phyloP scores from a whole-genome alignment of 2,888 invertebrate genomes.

The Habroteleia sp. region DNA sequence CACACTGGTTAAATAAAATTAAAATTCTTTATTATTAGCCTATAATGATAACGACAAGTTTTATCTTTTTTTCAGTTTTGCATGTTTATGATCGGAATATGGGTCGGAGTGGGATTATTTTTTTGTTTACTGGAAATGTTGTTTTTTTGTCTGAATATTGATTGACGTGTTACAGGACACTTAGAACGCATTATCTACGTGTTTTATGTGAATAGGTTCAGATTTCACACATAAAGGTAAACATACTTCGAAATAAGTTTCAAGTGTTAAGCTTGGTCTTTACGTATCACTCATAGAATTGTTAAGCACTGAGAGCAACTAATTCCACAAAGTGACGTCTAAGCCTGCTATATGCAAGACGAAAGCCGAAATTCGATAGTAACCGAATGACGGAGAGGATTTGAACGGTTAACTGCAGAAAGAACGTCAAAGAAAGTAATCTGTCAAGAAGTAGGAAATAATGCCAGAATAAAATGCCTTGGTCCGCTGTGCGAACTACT shows the following conservation, averaged over 20 bases:
- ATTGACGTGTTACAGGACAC: constrained; percentile 41
- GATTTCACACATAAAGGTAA: constrained; percentile 56
- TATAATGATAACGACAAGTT: no score
- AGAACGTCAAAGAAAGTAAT: constrained; percentile 63
- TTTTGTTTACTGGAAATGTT: constrained; percentile 25
- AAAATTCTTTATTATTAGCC: no score
- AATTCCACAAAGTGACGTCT: constrained; percentile 77
- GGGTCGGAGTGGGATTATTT: constrained; percentile 1
- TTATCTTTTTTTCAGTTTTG: constrained; percentile 14
- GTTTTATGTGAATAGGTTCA: constrained; percentile 50
- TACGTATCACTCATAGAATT: constrained; percentile 49
- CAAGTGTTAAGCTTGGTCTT: constrained; percentile 58
- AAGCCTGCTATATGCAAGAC: constrained; percentile 76
- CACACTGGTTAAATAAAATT: no score
- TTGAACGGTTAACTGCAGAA: constrained; percentile 60
- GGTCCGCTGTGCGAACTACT: neutral
- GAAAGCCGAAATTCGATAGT: constrained; percentile 75
- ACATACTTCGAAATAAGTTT: constrained; percentile 47
- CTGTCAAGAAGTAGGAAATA: constrained; percentile 46
- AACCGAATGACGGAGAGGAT: constrained; percentile 67
- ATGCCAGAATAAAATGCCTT: neutral
- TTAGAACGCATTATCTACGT: constrained; percentile 43
- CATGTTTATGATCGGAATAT: constrained; percentile 12
- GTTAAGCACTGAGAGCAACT: constrained; percentile 67
- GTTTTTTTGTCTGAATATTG: no score